These are phyloP conservation scores for Martes martes DNA, from an alignment of 2,113 vertebrate genomes.

Conservation along the genomic window DNA sequence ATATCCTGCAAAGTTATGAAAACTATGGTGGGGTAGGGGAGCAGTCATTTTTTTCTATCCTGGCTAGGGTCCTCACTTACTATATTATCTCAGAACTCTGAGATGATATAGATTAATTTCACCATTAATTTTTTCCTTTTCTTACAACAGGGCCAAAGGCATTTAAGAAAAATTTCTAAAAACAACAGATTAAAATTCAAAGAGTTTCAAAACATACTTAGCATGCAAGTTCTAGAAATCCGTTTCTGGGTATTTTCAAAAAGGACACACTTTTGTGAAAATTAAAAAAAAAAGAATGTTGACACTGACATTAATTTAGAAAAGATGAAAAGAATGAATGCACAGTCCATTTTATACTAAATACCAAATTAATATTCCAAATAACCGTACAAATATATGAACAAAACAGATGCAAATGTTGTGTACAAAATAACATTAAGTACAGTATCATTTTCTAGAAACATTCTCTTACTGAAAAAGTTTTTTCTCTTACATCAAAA, in stretches of 20 bases:
- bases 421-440: not conserved
- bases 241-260: conserved; percentile 1
- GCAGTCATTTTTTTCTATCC: not conserved
- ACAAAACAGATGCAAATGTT: not conserved
- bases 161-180: not conserved
- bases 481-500: not conserved
- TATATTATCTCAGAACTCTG: not conserved
- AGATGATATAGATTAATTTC: not conserved
- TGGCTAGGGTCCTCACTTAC: not conserved
- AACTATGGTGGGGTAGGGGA: not conserved
- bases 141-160: not conserved
- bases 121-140: not conserved
- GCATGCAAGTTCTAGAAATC: not conserved
- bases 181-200: not conserved
- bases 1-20: not conserved
- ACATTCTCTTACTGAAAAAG: not conserved
- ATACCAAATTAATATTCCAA: not conserved
- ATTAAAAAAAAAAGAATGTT: not conserved
- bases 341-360: not conserved
- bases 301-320: conserved; percentile 5
- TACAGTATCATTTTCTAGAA: not conserved
- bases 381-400: not conserved
- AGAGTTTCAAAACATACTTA: not conserved
- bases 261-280: not conserved
- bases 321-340: not conserved